Percentiles rank a stretch among this genome's conserved stretches.
Evolutionary conservation across 2,888 invertebrate species (phyloP).

Genomic region (Coelopa pilipes): DNA sequence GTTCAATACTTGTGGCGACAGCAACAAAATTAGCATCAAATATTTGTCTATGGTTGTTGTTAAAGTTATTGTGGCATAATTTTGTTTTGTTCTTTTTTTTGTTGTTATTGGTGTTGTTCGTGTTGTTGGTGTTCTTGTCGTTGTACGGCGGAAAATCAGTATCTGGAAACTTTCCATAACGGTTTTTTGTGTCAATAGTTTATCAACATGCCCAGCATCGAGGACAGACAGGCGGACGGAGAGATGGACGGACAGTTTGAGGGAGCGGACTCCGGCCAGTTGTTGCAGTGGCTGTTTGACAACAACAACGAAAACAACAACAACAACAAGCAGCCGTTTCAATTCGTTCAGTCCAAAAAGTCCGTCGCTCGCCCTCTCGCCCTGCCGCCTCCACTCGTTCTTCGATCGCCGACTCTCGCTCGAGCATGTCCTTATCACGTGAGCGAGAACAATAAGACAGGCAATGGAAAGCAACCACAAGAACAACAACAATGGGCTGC

Average conservation of each 20-base stretch:
- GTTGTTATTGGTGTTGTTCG: not conserved
- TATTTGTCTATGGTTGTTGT: not conserved
- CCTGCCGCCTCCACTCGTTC: too few relatives aligned
- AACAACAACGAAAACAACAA: not conserved
- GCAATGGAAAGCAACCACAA: too few relatives aligned
- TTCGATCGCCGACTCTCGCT: not conserved
- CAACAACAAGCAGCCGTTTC: not conserved
- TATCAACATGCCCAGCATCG: constrained; percentile 6
- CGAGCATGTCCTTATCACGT: constrained; percentile 28
- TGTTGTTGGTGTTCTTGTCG: constrained; percentile 1
- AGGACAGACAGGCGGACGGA: not conserved
- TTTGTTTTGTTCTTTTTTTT: constrained; percentile 1
- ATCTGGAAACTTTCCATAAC: constrained; percentile 33
- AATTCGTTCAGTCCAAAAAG: constrained; percentile 23
- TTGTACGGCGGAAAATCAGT: not conserved
- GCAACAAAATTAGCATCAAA: not conserved
- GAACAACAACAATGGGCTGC: not conserved
- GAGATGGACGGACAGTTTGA: too few relatives aligned
- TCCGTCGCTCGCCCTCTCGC: constrained; percentile 9
- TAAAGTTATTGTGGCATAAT: not conserved
- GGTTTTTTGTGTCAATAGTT: constrained; percentile 32
- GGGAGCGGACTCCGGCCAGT: not conserved
- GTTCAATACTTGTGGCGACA: constrained; percentile 1
- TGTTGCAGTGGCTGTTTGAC: not conserved
- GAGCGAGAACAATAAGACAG: not conserved